These are phyloP conservation scores for Papilio polyxenes DNA, from an alignment of 1,140 invertebrate genomes.

Conservation along the genomic window DNA sequence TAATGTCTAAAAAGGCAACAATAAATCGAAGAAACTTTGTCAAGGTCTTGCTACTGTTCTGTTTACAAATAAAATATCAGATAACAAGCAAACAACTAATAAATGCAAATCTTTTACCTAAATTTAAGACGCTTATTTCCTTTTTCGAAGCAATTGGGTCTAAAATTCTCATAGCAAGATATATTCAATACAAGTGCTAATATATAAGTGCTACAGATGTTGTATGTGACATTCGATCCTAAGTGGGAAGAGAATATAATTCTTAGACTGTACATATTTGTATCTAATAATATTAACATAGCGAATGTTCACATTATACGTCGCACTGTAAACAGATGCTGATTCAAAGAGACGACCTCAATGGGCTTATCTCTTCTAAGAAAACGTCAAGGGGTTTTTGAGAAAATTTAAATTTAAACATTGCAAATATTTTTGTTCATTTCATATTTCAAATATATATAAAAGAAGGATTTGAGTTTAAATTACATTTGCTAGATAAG, in stretches of 20 bases:
- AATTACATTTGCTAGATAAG: neutral
- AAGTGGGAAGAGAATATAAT: neutral
- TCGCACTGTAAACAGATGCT: neutral
- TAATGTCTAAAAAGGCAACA: neutral
- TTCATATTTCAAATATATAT: neutral
- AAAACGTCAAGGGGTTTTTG: neutral
- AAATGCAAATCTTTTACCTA: neutral
- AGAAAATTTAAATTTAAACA: neutral
- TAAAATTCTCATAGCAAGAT: too few relatives aligned
- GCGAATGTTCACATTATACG: neutral
- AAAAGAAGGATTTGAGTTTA: neutral
- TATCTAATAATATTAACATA: neutral
- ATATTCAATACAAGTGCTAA: too few relatives aligned
- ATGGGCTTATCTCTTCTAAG: conserved; percentile 14
- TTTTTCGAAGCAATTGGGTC: too few relatives aligned
- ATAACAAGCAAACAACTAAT: neutral
- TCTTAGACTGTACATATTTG: neutral
- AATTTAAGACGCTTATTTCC: neutral
- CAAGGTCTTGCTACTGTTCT: neutral
- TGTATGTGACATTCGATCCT: too few relatives aligned
- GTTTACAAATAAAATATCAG: neutral
- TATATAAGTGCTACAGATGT: too few relatives aligned
- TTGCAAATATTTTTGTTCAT: neutral
- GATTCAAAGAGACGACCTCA: conserved; percentile 6
- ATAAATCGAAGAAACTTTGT: conserved; percentile 2